Conservation (phyloP, 2,888 invertebrate genomes). For the Ornithoptera priamus region DNA sequence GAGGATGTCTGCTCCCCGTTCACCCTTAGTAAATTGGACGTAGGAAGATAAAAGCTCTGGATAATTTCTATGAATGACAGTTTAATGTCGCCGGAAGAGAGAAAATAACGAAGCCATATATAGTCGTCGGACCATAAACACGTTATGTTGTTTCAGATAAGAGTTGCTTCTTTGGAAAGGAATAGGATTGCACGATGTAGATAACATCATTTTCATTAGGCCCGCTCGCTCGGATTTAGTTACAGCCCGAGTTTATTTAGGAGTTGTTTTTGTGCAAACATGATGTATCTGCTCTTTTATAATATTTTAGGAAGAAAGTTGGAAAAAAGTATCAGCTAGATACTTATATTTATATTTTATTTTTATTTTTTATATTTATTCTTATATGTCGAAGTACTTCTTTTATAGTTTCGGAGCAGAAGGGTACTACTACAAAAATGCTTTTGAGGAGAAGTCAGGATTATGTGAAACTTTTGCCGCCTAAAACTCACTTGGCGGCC, state of each 20-base stretch:
- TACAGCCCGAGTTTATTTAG: neutral
- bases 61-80: constrained; percentile 26
- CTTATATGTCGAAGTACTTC: too few relatives aligned
- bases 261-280: constrained; percentile 2
- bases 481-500: too few relatives aligned
- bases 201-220: constrained; percentile 17
- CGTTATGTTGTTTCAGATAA: constrained; percentile 24
- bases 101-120: constrained; percentile 16
- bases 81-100: constrained; percentile 20
- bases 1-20: constrained; percentile 12
- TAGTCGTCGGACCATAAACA: constrained; percentile 26
- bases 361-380: too few relatives aligned
- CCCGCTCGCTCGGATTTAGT: constrained; percentile 4
- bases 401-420: too few relatives aligned
- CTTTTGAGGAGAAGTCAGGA: too few relatives aligned
- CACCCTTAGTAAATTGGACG: constrained; percentile 17
- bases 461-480: too few relatives aligned
- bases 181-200: constrained; percentile 8
- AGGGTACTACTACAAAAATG: too few relatives aligned
- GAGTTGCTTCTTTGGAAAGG: constrained; percentile 7
- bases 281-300: neutral
- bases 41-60: constrained; percentile 22
- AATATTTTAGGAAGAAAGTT: neutral
- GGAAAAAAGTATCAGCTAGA: too few relatives aligned
- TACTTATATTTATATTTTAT: too few relatives aligned